Conservation (phyloP, 1,140 invertebrate species). For the Drosophila littoralis region DNA sequence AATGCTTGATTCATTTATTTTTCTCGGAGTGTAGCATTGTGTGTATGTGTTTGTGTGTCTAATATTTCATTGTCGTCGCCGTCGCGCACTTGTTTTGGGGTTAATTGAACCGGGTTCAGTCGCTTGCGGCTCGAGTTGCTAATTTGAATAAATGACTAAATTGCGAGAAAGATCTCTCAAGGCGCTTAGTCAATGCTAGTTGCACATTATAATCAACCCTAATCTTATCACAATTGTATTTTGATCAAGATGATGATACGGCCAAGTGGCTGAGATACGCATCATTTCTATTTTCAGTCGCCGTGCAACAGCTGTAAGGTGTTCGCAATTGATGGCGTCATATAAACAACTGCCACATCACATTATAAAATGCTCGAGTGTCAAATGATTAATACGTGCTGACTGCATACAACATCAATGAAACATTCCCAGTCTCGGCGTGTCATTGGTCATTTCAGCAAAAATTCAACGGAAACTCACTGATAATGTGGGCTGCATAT, state of each 20-base stretch:
- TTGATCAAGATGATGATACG: conserved; percentile 17
- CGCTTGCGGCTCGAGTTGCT: conserved; percentile 25
- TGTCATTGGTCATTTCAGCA: conserved; percentile 43
- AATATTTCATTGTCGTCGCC: conserved; percentile 62
- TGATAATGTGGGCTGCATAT: conserved; percentile 38
- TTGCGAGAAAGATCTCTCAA: conserved; percentile 17
- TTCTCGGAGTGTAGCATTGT: neutral
- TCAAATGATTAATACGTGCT: conserved; percentile 63
- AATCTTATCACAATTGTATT: conserved; percentile 70
- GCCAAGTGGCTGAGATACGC: conserved; percentile 2
- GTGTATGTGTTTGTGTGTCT: conserved; percentile 24
- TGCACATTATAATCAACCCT: conserved; percentile 35
- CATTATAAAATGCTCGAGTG: conserved; percentile 34
- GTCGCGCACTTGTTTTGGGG: conserved; percentile 56
- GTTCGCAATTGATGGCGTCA: conserved; percentile 62
- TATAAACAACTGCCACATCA: conserved; percentile 32
- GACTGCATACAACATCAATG: conserved; percentile 32
- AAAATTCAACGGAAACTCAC: conserved; percentile 64
- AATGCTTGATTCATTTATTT: neutral
- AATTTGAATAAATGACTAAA: conserved; percentile 70
- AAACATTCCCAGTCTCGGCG: conserved; percentile 20
- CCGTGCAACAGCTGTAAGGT: conserved; percentile 52
- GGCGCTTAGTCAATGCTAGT: conserved; percentile 10
- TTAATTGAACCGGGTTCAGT: conserved; percentile 67
- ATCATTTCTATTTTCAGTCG: conserved; percentile 69